Evolutionary conservation across 1,140 invertebrate genomes (phyloP).

Genomic region (Lutraria rhynchaena): DNA sequence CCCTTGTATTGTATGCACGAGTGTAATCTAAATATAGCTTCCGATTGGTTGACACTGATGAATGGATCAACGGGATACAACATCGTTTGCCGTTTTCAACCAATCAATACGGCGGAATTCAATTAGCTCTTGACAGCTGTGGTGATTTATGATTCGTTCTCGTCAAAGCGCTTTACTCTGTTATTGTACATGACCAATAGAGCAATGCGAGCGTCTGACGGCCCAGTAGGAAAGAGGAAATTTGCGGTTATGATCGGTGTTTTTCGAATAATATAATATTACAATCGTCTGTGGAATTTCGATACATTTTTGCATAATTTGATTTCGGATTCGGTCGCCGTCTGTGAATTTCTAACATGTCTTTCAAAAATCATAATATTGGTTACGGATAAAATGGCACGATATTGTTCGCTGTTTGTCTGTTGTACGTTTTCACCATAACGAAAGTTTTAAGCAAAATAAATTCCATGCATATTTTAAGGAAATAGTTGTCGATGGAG

Average conservation of each 20-base stretch:
- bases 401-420: no score
- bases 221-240: background rate
- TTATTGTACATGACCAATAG: constrained; percentile 45
- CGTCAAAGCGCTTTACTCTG: background rate
- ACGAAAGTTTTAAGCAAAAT: no score
- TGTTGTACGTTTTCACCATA: no score
- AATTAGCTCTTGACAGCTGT: constrained; percentile 43
- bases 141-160: constrained; percentile 53
- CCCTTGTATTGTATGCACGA: constrained; percentile 23
- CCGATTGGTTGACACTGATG: constrained; percentile 54
- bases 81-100: constrained; percentile 46
- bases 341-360: no score
- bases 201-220: background rate
- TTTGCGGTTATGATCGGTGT: background rate
- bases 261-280: no score
- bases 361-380: no score
- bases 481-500: no score
- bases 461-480: no score
- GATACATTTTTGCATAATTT: no score
- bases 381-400: no score
- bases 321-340: no score
- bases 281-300: no score
- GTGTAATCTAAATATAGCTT: constrained; percentile 13
- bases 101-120: constrained; percentile 53
- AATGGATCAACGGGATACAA: constrained; percentile 30